Evolutionary conservation across 2,888 invertebrate species (phyloP), one percentile per base, ranked within the genome.

Genomic region (Drosophila glabriapex): DNA sequence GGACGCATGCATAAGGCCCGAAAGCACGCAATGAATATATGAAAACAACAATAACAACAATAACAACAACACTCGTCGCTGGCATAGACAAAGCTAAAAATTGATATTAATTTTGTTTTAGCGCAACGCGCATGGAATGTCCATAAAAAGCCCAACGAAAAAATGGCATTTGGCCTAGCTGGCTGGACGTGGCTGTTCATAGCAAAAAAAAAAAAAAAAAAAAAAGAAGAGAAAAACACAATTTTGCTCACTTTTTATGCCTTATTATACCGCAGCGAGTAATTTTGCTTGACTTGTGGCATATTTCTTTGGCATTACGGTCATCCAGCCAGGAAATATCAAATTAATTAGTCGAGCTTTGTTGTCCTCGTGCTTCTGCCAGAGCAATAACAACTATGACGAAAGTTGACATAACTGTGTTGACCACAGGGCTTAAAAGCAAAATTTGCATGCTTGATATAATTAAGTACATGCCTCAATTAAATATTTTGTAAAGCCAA

Each of bases 91-190:
- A 86, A 83, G 86, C 82, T 76, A 59, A 89, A 90, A 89, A 89
- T 87, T 87, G 89, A 89, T 90, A 90, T 87, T 87, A 87, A 87
- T 89, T 89, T 90, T 80, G 63, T 35, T 71, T 58, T 63, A 60
- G 67, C 67, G 49, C 70, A 55, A 67, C 68, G 69, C 74, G 62
- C 46, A 46, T 74, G 82, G 87, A 86, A 90, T 89, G 79, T 53
- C 63, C 74, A 81, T 86, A 89, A 86, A 77, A 89, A 75, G 60
- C 68, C 39, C 28, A 62, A 65, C 49, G 58, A 69, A 73, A 77
- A 76, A 70, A 72, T 63, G 68, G 56, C 43, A 68, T 55, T 66
- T 69, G 35, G 58, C 56, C 61, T 6, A 59, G 33, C 46, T 62
- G 60, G 43, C 39, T 52, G n/a, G n/a, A n/a, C n/a, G 52, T 43